phyloP scores from a whole-genome alignment of 2,888 invertebrate genomes.

The Tenthredo distinguenda region DNA sequence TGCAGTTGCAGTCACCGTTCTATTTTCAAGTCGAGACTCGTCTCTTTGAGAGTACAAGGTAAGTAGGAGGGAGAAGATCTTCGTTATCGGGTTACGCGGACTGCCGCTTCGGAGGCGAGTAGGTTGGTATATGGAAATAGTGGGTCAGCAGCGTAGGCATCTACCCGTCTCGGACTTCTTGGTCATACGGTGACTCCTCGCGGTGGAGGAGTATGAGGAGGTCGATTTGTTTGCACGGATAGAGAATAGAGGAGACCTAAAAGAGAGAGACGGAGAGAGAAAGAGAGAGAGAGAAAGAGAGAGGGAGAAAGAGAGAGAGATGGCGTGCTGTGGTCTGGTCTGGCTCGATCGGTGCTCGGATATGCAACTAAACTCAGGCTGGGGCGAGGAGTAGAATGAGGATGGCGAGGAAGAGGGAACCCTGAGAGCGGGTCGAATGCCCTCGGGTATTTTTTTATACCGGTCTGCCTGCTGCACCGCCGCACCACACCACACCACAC shows the following conservation, averaged over 20 bases:
- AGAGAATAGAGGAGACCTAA: constrained; percentile 35
- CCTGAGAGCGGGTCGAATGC: constrained; percentile 55
- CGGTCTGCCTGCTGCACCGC: constrained; percentile 55
- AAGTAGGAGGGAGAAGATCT: not conserved
- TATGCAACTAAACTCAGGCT: constrained; percentile 39
- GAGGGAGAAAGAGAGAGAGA: constrained; percentile 54
- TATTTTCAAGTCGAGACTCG: constrained; percentile 31
- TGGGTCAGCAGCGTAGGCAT: constrained; percentile 45
- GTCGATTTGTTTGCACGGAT: constrained; percentile 16
- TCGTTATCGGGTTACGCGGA: constrained; percentile 49
- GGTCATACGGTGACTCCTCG: constrained; percentile 20
- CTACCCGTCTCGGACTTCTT: constrained; percentile 7
- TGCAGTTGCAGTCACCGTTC: constrained; percentile 33
- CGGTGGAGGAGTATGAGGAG: not conserved
- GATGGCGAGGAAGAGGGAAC: constrained; percentile 32
- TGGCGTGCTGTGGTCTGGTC: constrained; percentile 34
- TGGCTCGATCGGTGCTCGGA: constrained; percentile 38
- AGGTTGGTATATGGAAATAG: constrained; percentile 38
- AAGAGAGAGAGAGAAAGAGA: no score
- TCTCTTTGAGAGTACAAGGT: constrained; percentile 2
- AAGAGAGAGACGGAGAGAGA: not conserved
- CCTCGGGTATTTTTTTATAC: constrained; percentile 32
- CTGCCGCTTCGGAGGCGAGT: not conserved
- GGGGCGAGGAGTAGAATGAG: constrained; percentile 5
- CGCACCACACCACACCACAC: constrained; percentile 48